Evolutionary conservation across 2,113 vertebrate species (phyloP).

Genomic region (Arizona elegans): DNA sequence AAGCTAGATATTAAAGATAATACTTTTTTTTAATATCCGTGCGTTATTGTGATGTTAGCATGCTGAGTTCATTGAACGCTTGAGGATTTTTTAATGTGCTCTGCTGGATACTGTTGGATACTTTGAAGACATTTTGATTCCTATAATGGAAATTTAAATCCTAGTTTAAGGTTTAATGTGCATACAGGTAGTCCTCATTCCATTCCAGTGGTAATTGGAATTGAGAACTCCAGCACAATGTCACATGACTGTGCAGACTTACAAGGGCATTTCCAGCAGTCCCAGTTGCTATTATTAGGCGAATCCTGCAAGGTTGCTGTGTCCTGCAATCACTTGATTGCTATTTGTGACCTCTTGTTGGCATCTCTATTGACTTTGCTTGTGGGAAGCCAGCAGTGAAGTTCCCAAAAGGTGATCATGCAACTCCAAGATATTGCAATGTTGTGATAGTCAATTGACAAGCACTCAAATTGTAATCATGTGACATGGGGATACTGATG

Average conservation of each 20-base stretch:
- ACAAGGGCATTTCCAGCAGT: neutral
- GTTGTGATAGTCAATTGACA: neutral
- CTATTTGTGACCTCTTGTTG: neutral
- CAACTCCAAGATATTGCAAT: neutral
- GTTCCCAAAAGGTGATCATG: neutral
- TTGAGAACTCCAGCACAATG: neutral
- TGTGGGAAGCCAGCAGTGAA: neutral
- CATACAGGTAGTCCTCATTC: neutral
- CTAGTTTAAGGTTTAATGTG: neutral
- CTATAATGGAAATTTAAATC: neutral
- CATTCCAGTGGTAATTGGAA: neutral
- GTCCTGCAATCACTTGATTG: neutral
- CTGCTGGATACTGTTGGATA: neutral
- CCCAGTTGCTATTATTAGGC: neutral
- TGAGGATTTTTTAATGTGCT: neutral
- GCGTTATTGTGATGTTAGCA: slow-evolving; percentile 30
- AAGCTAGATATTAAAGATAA: slow-evolving; percentile 32
- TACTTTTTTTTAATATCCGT: slow-evolving; percentile 36
- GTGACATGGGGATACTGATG: neutral
- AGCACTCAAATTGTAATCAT: neutral
- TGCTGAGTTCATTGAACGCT: neutral
- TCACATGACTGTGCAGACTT: neutral
- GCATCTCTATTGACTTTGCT: neutral
- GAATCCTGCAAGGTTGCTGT: neutral
- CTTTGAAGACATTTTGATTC: neutral